Conservation (phyloP, 2,113 vertebrate species). For the Chionis minor region DNA sequence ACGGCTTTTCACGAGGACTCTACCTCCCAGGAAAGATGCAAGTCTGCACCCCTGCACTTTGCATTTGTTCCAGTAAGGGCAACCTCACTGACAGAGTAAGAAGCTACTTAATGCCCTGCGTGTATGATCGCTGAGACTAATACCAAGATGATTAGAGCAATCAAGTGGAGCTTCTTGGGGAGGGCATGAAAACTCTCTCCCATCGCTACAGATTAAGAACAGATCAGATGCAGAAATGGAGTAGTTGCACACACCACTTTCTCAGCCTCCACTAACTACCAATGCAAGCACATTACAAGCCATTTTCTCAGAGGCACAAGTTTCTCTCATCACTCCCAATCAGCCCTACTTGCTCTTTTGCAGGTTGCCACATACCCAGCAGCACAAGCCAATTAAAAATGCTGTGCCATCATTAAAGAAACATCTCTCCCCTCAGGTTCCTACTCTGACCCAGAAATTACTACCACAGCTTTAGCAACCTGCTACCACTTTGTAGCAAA, state of each 20-base stretch:
- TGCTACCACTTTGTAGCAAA: background rate
- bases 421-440: background rate
- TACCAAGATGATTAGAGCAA: slow-evolving; percentile 35
- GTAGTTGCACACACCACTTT: background rate
- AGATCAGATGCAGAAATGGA: slow-evolving; percentile 33
- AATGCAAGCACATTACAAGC: background rate
- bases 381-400: background rate
- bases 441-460: background rate
- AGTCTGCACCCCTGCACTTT: background rate
- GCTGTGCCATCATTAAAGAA: background rate
- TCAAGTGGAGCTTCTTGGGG: slow-evolving; percentile 20
- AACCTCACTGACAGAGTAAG: background rate
- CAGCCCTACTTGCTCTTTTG: background rate
- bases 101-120: background rate
- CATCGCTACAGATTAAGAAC: slow-evolving; percentile 22
- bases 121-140: background rate
- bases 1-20: background rate
- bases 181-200: slow-evolving; percentile 32
- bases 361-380: background rate
- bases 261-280: background rate
- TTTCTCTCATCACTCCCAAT: background rate
- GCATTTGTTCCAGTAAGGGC: background rate
- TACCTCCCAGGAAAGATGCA: background rate
- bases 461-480: background rate
- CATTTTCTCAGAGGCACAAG: background rate